Evolutionary conservation across 2,888 invertebrate genomes (phyloP).

Genomic region (Ochropacha duplaris): DNA sequence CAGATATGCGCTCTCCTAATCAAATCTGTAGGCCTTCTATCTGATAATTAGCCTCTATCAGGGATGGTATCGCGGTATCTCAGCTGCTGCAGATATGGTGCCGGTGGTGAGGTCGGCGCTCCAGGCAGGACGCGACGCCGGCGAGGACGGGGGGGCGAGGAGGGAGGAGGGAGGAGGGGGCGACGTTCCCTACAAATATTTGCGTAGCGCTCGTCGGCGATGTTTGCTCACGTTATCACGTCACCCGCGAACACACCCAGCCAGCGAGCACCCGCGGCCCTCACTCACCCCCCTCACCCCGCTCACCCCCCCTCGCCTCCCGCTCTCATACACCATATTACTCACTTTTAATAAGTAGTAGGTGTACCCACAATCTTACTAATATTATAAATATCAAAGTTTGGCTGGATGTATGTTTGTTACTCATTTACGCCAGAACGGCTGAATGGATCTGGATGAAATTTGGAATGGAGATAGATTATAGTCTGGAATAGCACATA

Average conservation of each 20-base stretch:
- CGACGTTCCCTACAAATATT: conserved; percentile 68
- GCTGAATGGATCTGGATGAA: too few relatives aligned
- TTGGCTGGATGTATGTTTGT: too few relatives aligned
- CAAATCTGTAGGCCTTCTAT: conserved; percentile 73
- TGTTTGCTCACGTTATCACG: conserved; percentile 68
- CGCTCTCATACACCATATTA: conserved; percentile 1
- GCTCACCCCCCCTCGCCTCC: conserved; percentile 5
- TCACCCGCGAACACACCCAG: conserved; percentile 56
- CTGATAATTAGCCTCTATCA: conserved; percentile 77
- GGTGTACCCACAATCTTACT: too few relatives aligned
- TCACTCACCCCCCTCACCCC: conserved; percentile 24
- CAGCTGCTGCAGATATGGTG: conserved; percentile 52
- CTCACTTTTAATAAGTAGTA: too few relatives aligned
- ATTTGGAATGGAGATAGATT: too few relatives aligned
- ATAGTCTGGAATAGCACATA: too few relatives aligned
- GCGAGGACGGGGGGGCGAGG: conserved; percentile 18
- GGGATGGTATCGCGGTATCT: conserved; percentile 71
- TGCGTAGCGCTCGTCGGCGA: conserved; percentile 45
- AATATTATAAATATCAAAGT: too few relatives aligned
- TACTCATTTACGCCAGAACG: too few relatives aligned
- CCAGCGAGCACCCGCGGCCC: conserved; percentile 25
- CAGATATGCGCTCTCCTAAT: conserved; percentile 70
- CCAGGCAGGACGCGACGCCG: conserved; percentile 14
- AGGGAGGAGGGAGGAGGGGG: conserved; percentile 21
- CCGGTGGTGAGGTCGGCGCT: conserved; percentile 16